phyloP scores from a whole-genome alignment of 2,888 invertebrate species.

The Aradus depressus region DNA sequence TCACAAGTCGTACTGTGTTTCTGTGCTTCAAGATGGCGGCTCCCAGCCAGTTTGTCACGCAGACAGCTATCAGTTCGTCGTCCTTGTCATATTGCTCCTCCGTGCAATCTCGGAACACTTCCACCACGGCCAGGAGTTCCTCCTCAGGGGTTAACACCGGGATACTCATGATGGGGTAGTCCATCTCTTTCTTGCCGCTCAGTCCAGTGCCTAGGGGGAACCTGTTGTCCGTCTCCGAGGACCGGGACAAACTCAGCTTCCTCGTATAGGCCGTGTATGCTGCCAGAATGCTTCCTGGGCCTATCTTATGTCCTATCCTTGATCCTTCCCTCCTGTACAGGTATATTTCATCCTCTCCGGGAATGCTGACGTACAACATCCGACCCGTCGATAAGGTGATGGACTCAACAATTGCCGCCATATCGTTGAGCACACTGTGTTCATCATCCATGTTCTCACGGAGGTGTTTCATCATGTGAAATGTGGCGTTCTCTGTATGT shows the following conservation, averaged over 20 bases:
- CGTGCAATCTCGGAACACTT: slow-evolving; percentile 7
- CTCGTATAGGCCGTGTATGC: slow-evolving; percentile 10
- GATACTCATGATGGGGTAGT: neutral
- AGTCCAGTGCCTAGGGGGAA: neutral
- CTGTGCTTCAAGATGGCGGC: neutral
- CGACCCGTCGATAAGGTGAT: neutral
- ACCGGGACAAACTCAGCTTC: neutral
- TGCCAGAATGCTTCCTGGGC: slow-evolving; percentile 8
- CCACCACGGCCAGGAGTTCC: slow-evolving; percentile 16
- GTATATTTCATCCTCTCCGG: neutral
- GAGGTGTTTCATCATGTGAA: too few relatives aligned
- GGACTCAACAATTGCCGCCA: neutral
- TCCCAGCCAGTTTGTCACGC: neutral
- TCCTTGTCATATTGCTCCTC: neutral
- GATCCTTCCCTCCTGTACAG: neutral
- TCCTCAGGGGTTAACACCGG: slow-evolving; percentile 20
- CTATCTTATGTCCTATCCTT: neutral
- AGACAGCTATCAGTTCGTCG: slow-evolving; percentile 1
- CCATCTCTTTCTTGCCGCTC: too few relatives aligned
- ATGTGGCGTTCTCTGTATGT: too few relatives aligned
- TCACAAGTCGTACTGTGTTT: too few relatives aligned
- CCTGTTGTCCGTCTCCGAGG: neutral
- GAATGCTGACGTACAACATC: neutral
- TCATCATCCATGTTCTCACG: too few relatives aligned
- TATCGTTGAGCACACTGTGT: too few relatives aligned